Evolutionary conservation across 2,113 vertebrate species (phyloP).

Genomic region (Mormoops blainvillei): DNA sequence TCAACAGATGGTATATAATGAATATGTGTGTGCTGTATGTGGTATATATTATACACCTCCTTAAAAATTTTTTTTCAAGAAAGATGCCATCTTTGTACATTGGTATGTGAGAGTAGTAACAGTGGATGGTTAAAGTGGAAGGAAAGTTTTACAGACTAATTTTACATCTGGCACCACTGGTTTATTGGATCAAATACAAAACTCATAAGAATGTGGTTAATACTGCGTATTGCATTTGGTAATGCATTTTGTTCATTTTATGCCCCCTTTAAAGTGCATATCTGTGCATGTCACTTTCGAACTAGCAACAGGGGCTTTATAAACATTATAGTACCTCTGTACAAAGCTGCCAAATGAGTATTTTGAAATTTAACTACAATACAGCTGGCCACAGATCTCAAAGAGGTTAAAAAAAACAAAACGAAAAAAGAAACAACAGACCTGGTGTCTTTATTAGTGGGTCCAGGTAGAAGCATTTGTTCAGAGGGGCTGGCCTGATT

Average conservation of each 20-base stretch:
- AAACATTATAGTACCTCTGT: slow-evolving; percentile 51
- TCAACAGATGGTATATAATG: neutral
- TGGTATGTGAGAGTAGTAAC: neutral
- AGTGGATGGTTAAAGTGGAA: slow-evolving; percentile 24
- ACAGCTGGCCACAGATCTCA: slow-evolving; percentile 57
- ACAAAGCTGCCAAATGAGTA: slow-evolving; percentile 59
- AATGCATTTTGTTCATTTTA: slow-evolving; percentile 63
- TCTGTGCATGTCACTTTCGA: slow-evolving; percentile 66
- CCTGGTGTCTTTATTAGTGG: slow-evolving; percentile 21
- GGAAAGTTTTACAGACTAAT: slow-evolving; percentile 56
- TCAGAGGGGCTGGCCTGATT: neutral
- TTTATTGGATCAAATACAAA: slow-evolving; percentile 65
- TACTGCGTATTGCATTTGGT: slow-evolving; percentile 37
- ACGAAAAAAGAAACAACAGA: neutral
- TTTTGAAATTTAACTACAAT: slow-evolving; percentile 70
- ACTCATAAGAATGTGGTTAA: slow-evolving; percentile 60
- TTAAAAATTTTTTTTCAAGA: neutral
- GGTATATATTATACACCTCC: neutral
- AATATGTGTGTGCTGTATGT: neutral
- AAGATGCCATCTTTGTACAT: slow-evolving; percentile 12
- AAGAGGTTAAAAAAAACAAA: neutral
- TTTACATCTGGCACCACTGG: slow-evolving; percentile 65
- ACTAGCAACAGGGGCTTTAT: slow-evolving; percentile 58
- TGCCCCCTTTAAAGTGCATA: slow-evolving; percentile 58
- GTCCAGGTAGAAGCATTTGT: slow-evolving; percentile 32